Evolutionary conservation across 2,797 vertebrate genomes (phyloP).

Genomic region (Fundulus diaphanus): DNA sequence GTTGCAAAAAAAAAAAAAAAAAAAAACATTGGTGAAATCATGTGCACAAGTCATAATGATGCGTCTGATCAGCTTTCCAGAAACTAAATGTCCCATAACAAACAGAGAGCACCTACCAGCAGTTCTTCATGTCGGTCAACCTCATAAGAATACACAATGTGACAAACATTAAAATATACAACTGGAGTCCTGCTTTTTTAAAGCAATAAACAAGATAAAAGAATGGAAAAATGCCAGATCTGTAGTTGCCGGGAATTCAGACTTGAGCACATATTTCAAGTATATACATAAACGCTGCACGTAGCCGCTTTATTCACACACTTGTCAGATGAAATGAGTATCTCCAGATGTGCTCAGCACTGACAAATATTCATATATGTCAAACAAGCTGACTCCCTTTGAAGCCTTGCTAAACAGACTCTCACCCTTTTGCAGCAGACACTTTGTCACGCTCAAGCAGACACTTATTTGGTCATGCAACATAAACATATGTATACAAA

Average conservation of each 20-base stretch:
- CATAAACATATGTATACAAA: constrained; percentile 56
- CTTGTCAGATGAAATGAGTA: constrained; percentile 66
- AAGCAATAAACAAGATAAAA: constrained; percentile 56
- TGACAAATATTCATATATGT: constrained; percentile 58
- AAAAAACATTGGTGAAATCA: no score
- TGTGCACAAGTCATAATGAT: no score
- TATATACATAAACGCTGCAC: constrained; percentile 59
- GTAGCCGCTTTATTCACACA: constrained; percentile 61
- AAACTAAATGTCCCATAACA: constrained; percentile 15
- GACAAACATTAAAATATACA: constrained; percentile 35
- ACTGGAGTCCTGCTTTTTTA: constrained; percentile 20
- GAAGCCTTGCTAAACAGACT: constrained; percentile 59
- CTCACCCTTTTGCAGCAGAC: constrained; percentile 54
- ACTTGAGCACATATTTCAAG: constrained; percentile 37
- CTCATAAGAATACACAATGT: constrained; percentile 21
- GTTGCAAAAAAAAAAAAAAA: no score
- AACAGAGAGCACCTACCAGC: not conserved
- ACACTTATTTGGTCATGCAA: constrained; percentile 63
- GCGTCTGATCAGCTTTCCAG: constrained; percentile 20
- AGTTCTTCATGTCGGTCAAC: constrained; percentile 6
- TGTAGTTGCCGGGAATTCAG: constrained; percentile 55
- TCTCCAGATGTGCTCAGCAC: constrained; percentile 66
- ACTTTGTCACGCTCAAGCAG: constrained; percentile 61
- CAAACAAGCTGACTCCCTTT: constrained; percentile 62
- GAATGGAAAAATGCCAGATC: constrained; percentile 58